Evolutionary conservation across 1,140 invertebrate genomes (phyloP).

Genomic region (Eufriesea mexicana): DNA sequence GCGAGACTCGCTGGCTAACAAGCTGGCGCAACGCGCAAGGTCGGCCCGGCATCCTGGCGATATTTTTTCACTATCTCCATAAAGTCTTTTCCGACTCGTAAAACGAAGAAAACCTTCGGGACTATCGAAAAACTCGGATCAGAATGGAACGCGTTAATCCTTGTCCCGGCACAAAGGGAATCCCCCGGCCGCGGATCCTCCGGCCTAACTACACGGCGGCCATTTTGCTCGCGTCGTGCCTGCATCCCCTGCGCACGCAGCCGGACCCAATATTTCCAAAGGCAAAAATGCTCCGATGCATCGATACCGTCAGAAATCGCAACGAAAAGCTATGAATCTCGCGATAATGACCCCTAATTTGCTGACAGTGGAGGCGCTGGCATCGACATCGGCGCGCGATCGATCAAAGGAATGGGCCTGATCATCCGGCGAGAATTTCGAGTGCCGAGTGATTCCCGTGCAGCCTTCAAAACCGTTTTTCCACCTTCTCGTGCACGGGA

Average conservation of each 20-base stretch:
- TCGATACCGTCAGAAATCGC: not conserved
- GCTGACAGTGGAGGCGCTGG: too few relatives aligned
- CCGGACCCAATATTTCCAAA: too few relatives aligned
- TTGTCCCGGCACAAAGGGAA: not conserved
- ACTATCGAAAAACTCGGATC: not conserved
- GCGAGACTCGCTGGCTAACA: conserved; percentile 16
- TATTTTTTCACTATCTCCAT: not conserved
- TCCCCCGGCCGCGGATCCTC: too few relatives aligned
- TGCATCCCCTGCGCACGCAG: too few relatives aligned
- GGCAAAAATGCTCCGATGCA: too few relatives aligned
- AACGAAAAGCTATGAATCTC: not conserved
- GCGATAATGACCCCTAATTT: not conserved
- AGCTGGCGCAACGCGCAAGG: conserved; percentile 8
- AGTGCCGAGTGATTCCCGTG: not conserved
- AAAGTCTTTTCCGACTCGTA: not conserved
- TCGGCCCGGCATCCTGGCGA: not conserved
- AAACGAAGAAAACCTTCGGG: not conserved
- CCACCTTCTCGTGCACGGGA: not conserved
- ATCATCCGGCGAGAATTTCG: not conserved
- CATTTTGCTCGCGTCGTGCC: too few relatives aligned
- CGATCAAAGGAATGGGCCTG: conserved; percentile 1
- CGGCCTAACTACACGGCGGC: too few relatives aligned
- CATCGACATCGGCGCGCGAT: not conserved
- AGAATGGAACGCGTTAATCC: not conserved
- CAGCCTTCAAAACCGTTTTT: conserved; percentile 27